Evolutionary conservation across 2,113 vertebrate species (phyloP), one percentile per base, ranked within the genome.

Genomic region (Labrus mixtus): DNA sequence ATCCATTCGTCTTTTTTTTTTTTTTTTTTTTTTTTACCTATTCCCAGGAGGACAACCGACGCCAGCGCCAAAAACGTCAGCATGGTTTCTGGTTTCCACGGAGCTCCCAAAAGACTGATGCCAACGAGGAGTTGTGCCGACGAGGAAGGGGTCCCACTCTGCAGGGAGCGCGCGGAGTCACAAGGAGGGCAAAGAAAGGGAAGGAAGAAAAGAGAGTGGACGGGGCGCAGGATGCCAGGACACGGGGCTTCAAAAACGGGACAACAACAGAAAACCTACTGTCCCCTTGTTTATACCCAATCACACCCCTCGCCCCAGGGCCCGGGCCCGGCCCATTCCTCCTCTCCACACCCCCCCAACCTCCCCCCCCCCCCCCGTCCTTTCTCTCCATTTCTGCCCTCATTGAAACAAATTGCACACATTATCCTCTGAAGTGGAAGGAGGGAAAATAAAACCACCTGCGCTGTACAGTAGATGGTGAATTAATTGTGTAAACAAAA

Each of bases 251-350:
- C 81, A 81, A 81, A 81, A 84, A 80, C 83, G 60, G 73, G 77
- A 93, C 89, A 88, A 90, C 91, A 90, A 90, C 92, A 89, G 88
- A 61, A 90, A 86, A 73, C 54, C 82, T 86, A 83, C 89, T 82
- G 86, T 86, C 78, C 85, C 43, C 13, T 20, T 69, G 86, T 95
- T 93, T 94, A 95, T 94, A 95, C 83, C 87, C 89, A 84, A 91
- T 90, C 94, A 91, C 94, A 93, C 94, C 94, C 92, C 90, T 89
- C 51, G 25, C 10, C 59, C 59, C 66, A 25, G 75, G 73, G 15
- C 72, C 79, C 65, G 67, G 67, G 66, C 77, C 89, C 82, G 25
- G 86, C 83, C 87, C 90, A 81, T 82, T 71, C 76, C 78, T 73
- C 78, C 81, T 48, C 70, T 60, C 53, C 45, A 19, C 33, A 19